Evolutionary conservation across 1,140 invertebrate species (phyloP), one percentile per base, ranked within the genome.

Genomic region (Agrilus planipennis): DNA sequence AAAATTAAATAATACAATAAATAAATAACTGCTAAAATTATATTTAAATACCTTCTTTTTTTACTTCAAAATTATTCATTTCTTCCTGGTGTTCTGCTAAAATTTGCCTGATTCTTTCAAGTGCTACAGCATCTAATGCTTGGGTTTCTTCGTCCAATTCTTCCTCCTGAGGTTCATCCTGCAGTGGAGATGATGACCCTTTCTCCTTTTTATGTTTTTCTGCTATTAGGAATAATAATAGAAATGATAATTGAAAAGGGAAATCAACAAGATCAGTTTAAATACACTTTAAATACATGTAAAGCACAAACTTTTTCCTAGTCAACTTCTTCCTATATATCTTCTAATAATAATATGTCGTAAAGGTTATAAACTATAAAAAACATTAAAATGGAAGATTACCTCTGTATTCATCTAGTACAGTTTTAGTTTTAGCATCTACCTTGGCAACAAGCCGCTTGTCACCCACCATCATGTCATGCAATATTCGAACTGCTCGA

Each of bases 371-470:
- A n/a, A n/a, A n/a, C n/a, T n/a, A n/a, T n/a, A n/a, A n/a, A n/a
- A n/a, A n/a, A n/a, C n/a, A n/a, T n/a, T n/a, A n/a, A n/a, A n/a
- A n/a, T n/a, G n/a, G n/a, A n/a, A n/a, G 52, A 60, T 64, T 55
- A 81, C 79, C 80, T 75, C 90, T 92, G 60, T 91, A 96, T 46
- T 92, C 86, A 65, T 95, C 90, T 46, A 97, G 70, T 32, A 91
- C 76, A 35, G 84, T 79, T 72, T 94, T 90, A 46, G 92, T 93
- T 73, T 98, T 98, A 22, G 90, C 88, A 70, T 97, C 94, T n/a
- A 95, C 91, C 72, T 93, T 92, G 0, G 93, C 92, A 19, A 97
- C 82, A 43, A 99, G 67, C 58, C 84, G 84, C 62, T 94, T 96
- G 25, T 89, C 91, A 29, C 86, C 89, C 45, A 99, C 81, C 65